Conservation (phyloP, 2,888 invertebrate genomes). For the Phortica magna region DNA sequence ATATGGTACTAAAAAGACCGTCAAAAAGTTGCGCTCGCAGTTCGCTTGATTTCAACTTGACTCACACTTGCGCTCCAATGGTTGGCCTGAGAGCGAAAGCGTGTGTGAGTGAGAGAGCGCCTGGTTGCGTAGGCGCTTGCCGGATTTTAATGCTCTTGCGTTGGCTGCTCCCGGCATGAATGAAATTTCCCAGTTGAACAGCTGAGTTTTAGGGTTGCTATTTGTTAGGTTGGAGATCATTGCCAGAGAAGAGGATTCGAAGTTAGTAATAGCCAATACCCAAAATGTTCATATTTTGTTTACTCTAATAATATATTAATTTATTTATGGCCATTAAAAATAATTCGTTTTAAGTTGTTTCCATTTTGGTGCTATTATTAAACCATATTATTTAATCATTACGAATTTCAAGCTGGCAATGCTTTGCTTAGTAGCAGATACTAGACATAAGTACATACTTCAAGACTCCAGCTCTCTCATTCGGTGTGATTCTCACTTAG, state of each 20-base stretch:
- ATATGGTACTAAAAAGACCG: conserved; percentile 18
- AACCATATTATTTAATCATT: too few species aligned
- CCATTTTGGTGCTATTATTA: too few species aligned
- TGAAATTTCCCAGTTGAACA: conserved; percentile 17
- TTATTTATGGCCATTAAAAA: too few species aligned
- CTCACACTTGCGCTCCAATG: background rate
- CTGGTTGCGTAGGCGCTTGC: background rate
- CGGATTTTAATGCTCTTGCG: background rate
- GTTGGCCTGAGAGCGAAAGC: background rate
- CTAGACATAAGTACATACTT: background rate
- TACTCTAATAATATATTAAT: too few species aligned
- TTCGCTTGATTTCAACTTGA: background rate
- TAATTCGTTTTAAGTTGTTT: too few species aligned
- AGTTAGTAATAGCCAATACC: background rate
- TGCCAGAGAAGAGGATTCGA: background rate
- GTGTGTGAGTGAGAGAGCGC: too few species aligned
- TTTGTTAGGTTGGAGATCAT: background rate
- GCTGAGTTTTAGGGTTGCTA: background rate
- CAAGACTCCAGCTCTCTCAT: conserved; percentile 8
- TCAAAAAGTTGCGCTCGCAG: background rate
- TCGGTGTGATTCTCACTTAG: conserved; percentile 20
- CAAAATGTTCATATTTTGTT: too few species aligned
- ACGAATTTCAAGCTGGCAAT: background rate
- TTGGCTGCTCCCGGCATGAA: conserved; percentile 4
- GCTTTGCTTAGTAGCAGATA: background rate